Conservation (phyloP, 2,113 vertebrate genomes). For the Lycaon pictus region DNA sequence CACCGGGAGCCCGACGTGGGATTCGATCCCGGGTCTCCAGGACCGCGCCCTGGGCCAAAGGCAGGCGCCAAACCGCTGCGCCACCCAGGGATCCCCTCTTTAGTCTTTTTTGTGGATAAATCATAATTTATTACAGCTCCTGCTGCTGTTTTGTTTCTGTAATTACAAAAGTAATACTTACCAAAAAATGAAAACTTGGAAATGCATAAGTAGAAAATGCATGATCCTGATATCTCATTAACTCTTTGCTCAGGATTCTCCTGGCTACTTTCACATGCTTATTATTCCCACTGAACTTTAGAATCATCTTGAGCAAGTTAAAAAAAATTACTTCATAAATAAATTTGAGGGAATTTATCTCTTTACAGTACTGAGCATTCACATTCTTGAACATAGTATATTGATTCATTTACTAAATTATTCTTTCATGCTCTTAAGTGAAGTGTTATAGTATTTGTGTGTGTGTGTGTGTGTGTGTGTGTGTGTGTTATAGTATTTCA, state of each 20-base stretch:
- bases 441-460: not conserved
- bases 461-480: too few relatives aligned
- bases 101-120: not conserved
- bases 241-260: not conserved
- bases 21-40: too few relatives aligned
- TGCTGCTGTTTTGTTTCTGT: not conserved
- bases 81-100: too few relatives aligned
- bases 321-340: not conserved
- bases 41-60: too few relatives aligned
- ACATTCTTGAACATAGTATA: not conserved
- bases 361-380: not conserved
- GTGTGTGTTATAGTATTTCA: not conserved
- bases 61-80: too few relatives aligned
- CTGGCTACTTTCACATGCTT: not conserved
- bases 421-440: not conserved
- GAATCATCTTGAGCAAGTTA: not conserved
- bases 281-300: not conserved
- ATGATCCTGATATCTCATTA: not conserved
- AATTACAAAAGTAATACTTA: not conserved
- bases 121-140: slow-evolving; percentile 8
- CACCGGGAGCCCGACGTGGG: too few relatives aligned
- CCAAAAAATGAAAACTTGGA: not conserved
- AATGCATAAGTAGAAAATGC: not conserved
- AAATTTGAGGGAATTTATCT: not conserved
- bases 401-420: not conserved